Evolutionary conservation across 2,113 vertebrate genomes (phyloP), one percentile per base, ranked within the genome.

Genomic region (Phalacrocorax aristotelis): DNA sequence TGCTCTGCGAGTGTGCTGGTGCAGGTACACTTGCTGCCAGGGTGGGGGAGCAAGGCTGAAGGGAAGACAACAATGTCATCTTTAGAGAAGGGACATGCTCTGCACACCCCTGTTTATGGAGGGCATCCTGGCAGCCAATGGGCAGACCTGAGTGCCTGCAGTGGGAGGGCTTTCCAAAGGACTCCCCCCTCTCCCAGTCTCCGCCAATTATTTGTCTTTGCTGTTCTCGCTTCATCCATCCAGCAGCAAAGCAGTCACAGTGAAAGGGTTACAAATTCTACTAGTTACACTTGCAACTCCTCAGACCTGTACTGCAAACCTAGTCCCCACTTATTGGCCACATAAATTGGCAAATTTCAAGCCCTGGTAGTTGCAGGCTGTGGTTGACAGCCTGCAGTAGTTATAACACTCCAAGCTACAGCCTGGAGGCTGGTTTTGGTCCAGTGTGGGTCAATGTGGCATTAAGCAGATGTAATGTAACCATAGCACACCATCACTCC

Each of bases 1-100:
- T 77, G 44, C 34, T 57, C 25, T 90, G 29, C 0, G 6, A 38
- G 22, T 2, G 3, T 66, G 30, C 65, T 71, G 55, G 5, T 74
- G 54, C 3, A 26, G 25, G 10, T 72, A 36, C 0, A 0, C 18
- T 4, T 38, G 38, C 49, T 78, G 25, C 22, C 0, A 4, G 13
- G 15, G 14, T 38, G 36, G 11, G 30, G 11, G 9, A 75, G 13
- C 36, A 60, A 68, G 32, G 48, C 75, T 83, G 70, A 76, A 75
- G 22, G 32, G 52, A 57, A 64, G 75, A 40, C 25, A 70, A 10
- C 10, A 70, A 10, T 9, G 13, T 15, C 36, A 11, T 36, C 42
- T 46, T 52, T 58, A 79, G 51, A 58, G 13, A 71, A 32, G 34
- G 25, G 18, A 80, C 12, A 14, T 58, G n/a, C 30, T 86, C 46